These are phyloP conservation scores for Stratiolaelaps scimitus DNA, from an alignment of 1,140 invertebrate genomes.

Conservation along the genomic window DNA sequence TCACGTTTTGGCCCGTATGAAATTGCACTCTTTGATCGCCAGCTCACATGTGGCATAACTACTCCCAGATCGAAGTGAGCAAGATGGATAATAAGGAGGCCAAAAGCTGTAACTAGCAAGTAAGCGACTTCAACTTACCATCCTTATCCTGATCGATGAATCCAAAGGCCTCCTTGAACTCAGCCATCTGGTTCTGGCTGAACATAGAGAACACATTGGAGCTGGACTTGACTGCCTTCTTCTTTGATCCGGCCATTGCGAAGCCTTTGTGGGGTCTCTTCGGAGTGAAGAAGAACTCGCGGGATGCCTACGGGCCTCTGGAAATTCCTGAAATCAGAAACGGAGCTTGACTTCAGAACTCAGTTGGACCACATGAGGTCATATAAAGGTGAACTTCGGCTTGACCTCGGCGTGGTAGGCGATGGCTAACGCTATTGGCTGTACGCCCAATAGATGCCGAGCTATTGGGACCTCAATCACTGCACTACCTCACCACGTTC, in stretches of 20 bases:
- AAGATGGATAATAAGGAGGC: not conserved
- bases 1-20: not conserved
- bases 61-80: too few species aligned
- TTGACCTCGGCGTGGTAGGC: too few species aligned
- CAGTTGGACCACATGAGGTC: too few species aligned
- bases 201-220: constrained; percentile 93
- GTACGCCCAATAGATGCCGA: too few species aligned
- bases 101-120: not conserved
- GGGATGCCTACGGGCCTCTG: constrained; percentile 28
- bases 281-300: constrained; percentile 26
- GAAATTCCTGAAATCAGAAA: constrained; percentile 19
- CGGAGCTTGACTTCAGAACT: not conserved
- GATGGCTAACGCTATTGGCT: too few species aligned
- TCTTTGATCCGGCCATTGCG: constrained; percentile 42
- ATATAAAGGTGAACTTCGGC: too few species aligned
- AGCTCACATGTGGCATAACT: too few species aligned
- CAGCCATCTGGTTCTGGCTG: constrained; percentile 81
- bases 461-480: too few species aligned
- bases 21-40: not conserved
- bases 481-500: too few species aligned
- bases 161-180: constrained; percentile 94
- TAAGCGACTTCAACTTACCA: constrained; percentile 44
- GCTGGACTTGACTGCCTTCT: constrained; percentile 64
- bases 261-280: constrained; percentile 4
- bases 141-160: constrained; percentile 98